A percentile compares a stretch with the other conserved stretches of the same genome.
Evolutionary conservation across 2,888 invertebrate species (phyloP).

Genomic region (Conchocele bisecta): DNA sequence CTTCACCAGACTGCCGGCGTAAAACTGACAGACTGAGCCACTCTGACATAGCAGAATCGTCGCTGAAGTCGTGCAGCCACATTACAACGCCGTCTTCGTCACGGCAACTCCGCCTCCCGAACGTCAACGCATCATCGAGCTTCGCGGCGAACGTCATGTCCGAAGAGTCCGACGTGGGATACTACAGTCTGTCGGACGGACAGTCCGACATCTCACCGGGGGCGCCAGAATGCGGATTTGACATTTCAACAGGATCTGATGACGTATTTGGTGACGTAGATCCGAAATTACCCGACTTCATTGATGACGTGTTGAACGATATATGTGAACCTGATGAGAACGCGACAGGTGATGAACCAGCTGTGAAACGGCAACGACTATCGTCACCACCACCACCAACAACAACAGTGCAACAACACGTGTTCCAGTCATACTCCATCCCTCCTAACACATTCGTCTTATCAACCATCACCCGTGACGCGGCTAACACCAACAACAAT

Average conservation of each 20-base stretch:
- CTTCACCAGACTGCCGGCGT: no score
- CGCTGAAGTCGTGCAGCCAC: no score
- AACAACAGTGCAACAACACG: background rate
- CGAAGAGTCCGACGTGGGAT: conserved; percentile 51
- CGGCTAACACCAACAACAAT: no score
- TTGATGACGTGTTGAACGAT: conserved; percentile 36
- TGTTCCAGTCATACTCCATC: background rate
- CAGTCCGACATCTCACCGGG: conserved; percentile 1
- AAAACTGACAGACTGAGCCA: no score
- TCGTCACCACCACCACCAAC: background rate
- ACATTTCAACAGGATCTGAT: conserved; percentile 9
- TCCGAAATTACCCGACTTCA: conserved; percentile 37
- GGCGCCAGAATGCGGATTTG: conserved; percentile 12
- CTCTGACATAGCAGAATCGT: no score
- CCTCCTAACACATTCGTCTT: no score
- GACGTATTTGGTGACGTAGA: conserved; percentile 30
- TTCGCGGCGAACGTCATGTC: conserved; percentile 53
- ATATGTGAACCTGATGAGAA: background rate
- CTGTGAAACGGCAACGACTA: no score
- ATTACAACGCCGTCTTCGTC: background rate
- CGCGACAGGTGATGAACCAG: no score
- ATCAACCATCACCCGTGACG: no score
- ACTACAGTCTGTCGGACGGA: conserved; percentile 44
- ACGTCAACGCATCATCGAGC: conserved; percentile 39
- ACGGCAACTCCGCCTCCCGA: conserved; percentile 38